phyloP scores from a whole-genome alignment of 2,888 invertebrate genomes.

The Drosophila kambysellisi region DNA sequence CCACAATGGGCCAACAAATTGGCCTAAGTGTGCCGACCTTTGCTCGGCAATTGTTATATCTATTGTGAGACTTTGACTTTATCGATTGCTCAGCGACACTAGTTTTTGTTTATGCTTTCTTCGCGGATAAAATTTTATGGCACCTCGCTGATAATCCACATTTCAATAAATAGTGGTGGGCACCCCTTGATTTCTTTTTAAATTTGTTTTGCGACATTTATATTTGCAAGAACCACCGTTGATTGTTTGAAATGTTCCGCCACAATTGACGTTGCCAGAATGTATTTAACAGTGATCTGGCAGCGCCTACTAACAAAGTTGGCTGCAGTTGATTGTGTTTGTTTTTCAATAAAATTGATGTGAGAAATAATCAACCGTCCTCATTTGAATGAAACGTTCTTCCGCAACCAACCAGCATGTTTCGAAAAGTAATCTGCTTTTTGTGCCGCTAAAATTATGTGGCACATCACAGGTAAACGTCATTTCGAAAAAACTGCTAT shows the following conservation, averaged over 20 bases:
- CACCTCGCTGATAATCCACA: neutral
- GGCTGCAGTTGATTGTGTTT: too few species aligned
- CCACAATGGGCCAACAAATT: too few species aligned
- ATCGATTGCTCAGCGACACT: constrained; percentile 4
- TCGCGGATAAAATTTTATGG: neutral
- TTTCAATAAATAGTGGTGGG: neutral
- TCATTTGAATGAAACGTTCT: too few species aligned
- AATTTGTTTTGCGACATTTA: too few species aligned
- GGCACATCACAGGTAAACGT: too few species aligned
- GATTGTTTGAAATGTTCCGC: constrained; percentile 10
- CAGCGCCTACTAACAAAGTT: neutral
- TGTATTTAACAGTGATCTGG: constrained; percentile 1
- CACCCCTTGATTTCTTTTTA: neutral
- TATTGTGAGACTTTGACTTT: constrained; percentile 53
- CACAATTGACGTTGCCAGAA: constrained; percentile 7
- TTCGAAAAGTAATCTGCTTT: too few species aligned
- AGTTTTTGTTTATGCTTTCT: neutral
- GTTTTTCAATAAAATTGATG: too few species aligned
- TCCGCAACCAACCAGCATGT: too few species aligned
- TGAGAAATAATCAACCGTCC: too few species aligned
- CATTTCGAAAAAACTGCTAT: neutral
- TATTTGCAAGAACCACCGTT: neutral
- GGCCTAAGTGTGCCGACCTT: too few species aligned
- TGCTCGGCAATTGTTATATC: constrained; percentile 4
- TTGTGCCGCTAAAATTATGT: too few species aligned